A percentile compares a stretch with the other conserved stretches of the same genome.
Evolutionary conservation across 2,797 vertebrate species (phyloP).

Genomic region (Myotis findleyi): DNA sequence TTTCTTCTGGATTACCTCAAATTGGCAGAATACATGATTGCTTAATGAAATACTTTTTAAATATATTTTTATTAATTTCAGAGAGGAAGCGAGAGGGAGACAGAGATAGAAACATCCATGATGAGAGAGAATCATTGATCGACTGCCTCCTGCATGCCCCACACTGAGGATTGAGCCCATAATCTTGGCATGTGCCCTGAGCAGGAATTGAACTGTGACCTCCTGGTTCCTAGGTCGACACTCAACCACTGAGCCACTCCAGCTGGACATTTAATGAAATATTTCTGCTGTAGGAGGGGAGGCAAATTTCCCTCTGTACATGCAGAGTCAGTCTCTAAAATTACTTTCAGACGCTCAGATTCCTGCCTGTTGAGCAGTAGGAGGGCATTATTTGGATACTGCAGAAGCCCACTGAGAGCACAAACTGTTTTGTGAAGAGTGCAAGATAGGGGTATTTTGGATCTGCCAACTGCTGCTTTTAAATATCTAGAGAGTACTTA

Average conservation of each 20-base stretch:
- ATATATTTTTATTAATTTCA: too few species aligned
- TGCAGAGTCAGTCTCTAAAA: slow-evolving; percentile 16
- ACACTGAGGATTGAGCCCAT: too few species aligned
- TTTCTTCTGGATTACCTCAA: slow-evolving; percentile 50
- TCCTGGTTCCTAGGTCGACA: too few species aligned
- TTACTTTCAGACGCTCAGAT: slow-evolving; percentile 3
- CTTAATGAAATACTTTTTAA: slow-evolving; percentile 49
- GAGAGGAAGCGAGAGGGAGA: too few species aligned
- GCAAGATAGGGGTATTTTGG: not conserved
- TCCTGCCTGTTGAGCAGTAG: slow-evolving; percentile 22
- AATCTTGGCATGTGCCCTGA: too few species aligned
- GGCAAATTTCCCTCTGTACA: slow-evolving; percentile 6
- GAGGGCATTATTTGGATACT: not conserved
- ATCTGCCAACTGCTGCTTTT: not conserved
- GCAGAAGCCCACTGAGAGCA: not conserved
- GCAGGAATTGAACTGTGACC: too few species aligned
- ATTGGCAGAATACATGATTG: slow-evolving; percentile 55
- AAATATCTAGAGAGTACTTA: not conserved
- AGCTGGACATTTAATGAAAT: slow-evolving; percentile 27
- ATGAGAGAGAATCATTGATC: too few species aligned
- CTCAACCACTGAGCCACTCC: too few species aligned
- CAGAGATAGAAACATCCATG: too few species aligned
- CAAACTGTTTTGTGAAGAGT: not conserved
- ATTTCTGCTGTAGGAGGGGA: slow-evolving; percentile 6
- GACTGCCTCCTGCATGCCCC: too few species aligned